Conservation (phyloP, 1,140 invertebrate species). For the Ericerus pela region DNA sequence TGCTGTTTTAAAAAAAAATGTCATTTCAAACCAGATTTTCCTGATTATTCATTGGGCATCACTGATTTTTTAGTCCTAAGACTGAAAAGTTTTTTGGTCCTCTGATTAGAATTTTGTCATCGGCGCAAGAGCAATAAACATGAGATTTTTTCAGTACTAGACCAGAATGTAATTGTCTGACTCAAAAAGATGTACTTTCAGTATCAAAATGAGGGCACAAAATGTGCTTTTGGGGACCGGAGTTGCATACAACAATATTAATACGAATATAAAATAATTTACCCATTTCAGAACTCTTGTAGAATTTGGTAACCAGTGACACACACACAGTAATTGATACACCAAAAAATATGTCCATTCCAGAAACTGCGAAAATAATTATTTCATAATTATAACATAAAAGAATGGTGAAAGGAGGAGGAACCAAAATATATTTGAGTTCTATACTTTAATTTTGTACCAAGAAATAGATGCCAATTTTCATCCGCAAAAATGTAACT, state of each 20-base stretch:
- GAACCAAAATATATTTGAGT: neutral
- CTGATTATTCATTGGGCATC: too few species aligned
- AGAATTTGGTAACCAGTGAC: neutral
- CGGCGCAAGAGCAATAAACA: too few species aligned
- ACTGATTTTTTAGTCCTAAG: too few species aligned
- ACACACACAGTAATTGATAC: neutral
- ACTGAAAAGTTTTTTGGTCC: too few species aligned
- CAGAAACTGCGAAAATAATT: neutral
- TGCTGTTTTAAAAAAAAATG: too few species aligned
- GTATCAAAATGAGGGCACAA: too few species aligned
- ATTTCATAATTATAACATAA: neutral
- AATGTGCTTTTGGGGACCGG: too few species aligned
- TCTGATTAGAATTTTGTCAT: too few species aligned
- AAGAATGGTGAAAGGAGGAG: neutral
- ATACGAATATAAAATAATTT: neutral
- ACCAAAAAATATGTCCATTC: neutral
- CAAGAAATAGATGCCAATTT: neutral
- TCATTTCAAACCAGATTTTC: too few species aligned
- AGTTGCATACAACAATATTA: neutral
- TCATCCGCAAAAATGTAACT: neutral
- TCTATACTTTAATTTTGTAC: neutral
- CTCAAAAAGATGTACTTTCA: too few species aligned
- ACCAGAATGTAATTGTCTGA: too few species aligned
- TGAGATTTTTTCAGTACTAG: too few species aligned
- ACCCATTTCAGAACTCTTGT: neutral